Conservation (phyloP, 2,113 vertebrate species). For the Oryctolagus cuniculus region mOryCun1.1 NC_091432.1:161424501-161425000, state of each 20-base stretch:
- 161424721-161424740: constrained; percentile 14
- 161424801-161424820: not conserved
- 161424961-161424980: not conserved
- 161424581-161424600: not conserved
- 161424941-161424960: not conserved
- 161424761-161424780: not conserved
- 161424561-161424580: not conserved
- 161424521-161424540: not conserved
- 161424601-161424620: constrained; percentile 13
- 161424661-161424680: not conserved
- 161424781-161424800: not conserved
- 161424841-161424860: constrained; percentile 12
- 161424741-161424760: constrained; percentile 13
- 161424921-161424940: constrained; percentile 3
- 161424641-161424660: not conserved
- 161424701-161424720: not conserved
- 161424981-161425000: not conserved
- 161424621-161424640: not conserved
- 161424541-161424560: not conserved
- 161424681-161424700: not conserved
- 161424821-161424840: constrained; percentile 13
- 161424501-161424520: not conserved
- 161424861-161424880: not conserved
- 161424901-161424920: constrained; percentile 16
- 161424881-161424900: not conserved